Evolutionary conservation across 2,888 invertebrate genomes (phyloP).

Genomic region (Microchrysa polita): DNA sequence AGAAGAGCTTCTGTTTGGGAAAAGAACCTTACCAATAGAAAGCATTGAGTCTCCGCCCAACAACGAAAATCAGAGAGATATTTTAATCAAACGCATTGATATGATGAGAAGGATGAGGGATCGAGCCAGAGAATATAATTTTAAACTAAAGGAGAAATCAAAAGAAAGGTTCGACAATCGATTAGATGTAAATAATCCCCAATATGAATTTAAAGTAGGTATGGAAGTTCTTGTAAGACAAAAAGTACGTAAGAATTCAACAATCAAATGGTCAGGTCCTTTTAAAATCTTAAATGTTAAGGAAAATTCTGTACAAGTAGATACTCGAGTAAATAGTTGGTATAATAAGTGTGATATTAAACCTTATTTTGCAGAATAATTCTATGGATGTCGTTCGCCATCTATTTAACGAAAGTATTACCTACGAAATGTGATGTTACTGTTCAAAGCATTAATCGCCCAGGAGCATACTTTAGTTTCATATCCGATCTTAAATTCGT

Average conservation of each 20-base stretch:
- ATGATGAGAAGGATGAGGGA: not conserved
- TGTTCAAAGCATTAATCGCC: not conserved
- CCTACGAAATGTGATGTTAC: not conserved
- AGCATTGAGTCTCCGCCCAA: not conserved
- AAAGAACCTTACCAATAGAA: not conserved
- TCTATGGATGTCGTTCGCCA: not conserved
- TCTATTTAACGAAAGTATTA: not conserved
- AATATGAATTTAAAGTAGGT: not conserved
- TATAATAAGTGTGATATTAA: not conserved
- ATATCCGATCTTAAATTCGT: slow-evolving; percentile 2
- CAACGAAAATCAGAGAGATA: not conserved
- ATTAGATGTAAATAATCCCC: not conserved
- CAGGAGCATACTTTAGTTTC: not conserved
- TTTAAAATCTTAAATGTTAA: not conserved
- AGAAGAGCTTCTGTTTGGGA: not conserved
- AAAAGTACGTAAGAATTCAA: not conserved
- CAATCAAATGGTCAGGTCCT: not conserved
- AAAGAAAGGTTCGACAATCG: not conserved
- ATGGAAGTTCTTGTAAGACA: not conserved
- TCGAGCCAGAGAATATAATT: not conserved
- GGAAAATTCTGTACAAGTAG: not conserved
- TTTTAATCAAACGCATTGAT: not conserved
- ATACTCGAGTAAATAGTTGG: not conserved
- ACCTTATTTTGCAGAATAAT: not conserved
- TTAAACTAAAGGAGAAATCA: not conserved